A percentile compares a stretch with the other conserved stretches of the same genome.
Conservation (phyloP, 2,797 vertebrate genomes). For the Schizopygopsis malacanthus region DNA sequence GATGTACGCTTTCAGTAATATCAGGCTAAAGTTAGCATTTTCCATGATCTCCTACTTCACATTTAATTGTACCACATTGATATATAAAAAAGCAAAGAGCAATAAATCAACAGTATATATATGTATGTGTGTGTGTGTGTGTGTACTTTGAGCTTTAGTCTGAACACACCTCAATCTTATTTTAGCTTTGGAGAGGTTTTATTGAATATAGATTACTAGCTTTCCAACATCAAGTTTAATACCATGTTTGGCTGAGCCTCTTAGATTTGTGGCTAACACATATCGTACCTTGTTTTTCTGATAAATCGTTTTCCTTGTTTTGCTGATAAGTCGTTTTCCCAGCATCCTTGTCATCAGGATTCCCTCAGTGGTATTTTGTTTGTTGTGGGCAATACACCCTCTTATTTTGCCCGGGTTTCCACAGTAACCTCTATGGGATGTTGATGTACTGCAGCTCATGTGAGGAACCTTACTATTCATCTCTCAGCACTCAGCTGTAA, state of each 20-base stretch:
- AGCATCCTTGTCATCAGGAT: conserved; percentile 19
- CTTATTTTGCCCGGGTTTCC: conserved; percentile 44
- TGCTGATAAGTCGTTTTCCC: background rate
- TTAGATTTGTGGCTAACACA: background rate
- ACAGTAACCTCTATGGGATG: conserved; percentile 46
- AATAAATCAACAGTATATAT: no score
- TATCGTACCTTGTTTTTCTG: background rate
- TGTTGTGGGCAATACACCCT: conserved; percentile 45
- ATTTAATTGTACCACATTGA: no score
- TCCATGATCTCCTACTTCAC: no score
- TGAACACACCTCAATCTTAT: background rate
- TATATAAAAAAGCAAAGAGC: no score
- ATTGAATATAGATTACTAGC: background rate
- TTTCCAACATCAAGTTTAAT: background rate
- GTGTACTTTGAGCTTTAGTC: background rate
- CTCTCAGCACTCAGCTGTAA: conserved; percentile 41
- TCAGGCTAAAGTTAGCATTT: no score
- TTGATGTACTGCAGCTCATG: conserved; percentile 43
- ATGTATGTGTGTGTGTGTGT: no score
- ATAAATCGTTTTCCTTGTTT: background rate
- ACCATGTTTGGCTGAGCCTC: background rate
- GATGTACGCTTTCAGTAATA: no score
- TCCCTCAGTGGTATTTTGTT: conserved; percentile 18
- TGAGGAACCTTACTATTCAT: conserved; percentile 44
- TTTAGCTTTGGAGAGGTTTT: background rate